phyloP scores from a whole-genome alignment of 2,797 vertebrate genomes.

The Melanotaenia maccullochi region DNA sequence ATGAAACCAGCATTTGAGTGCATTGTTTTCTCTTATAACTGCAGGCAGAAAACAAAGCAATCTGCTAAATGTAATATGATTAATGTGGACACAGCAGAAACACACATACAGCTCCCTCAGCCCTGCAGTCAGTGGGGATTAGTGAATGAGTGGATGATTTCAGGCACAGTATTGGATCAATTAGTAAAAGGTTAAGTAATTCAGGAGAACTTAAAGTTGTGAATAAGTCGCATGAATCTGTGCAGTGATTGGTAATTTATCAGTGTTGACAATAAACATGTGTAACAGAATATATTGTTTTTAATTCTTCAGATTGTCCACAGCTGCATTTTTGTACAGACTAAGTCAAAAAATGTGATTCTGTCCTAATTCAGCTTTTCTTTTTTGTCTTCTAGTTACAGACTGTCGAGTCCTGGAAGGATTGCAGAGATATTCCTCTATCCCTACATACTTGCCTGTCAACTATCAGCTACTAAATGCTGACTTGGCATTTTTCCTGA shows the following conservation, averaged over 20 bases:
- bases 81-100: neutral
- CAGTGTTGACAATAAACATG: neutral
- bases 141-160: neutral
- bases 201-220: neutral
- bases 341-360: neutral
- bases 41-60: neutral
- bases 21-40: neutral
- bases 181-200: neutral
- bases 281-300: neutral
- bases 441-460: conserved; percentile 93
- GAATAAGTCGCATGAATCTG: neutral
- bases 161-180: neutral
- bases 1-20: neutral
- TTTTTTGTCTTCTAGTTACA: conserved; percentile 79
- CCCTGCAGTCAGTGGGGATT: neutral
- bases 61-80: neutral
- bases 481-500: conserved; percentile 90
- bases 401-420: conserved; percentile 86
- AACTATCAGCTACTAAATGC: conserved; percentile 87
- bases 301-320: conserved; percentile 3
- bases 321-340: conserved; percentile 8
- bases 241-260: neutral
- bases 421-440: conserved; percentile 86
- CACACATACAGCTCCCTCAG: neutral
- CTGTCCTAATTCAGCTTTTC: conserved; percentile 48